Evolutionary conservation across 2,888 invertebrate species (phyloP).

Genomic region (Rhaphigaster nebulosa): DNA sequence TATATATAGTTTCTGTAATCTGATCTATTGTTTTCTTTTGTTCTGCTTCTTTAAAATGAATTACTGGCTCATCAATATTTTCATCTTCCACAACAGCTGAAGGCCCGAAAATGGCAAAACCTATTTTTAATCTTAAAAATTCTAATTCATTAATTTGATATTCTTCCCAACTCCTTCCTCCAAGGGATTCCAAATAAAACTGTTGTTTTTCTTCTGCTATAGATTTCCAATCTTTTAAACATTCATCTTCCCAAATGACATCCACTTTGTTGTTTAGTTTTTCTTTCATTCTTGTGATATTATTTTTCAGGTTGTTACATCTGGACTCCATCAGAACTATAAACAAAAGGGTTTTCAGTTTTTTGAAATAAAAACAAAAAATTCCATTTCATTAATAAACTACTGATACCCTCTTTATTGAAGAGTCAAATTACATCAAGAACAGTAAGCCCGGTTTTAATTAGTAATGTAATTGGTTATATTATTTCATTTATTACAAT

Average conservation of each 20-base stretch:
- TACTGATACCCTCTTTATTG: too few relatives aligned
- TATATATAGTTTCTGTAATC: slow-evolving; percentile 19
- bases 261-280: not conserved
- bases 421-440: too few relatives aligned
- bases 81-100: not conserved
- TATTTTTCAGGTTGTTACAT: not conserved
- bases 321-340: not conserved
- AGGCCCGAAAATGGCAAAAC: slow-evolving; percentile 49
- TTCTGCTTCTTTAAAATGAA: not conserved
- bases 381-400: too few relatives aligned
- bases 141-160: not conserved
- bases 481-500: too few relatives aligned
- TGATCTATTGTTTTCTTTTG: slow-evolving; percentile 26
- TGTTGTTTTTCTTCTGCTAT: slow-evolving; percentile 55
- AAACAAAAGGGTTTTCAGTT: not conserved
- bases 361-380: not conserved
- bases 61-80: not conserved
- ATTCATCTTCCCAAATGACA: not conserved
- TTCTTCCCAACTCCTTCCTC: slow-evolving; percentile 47
- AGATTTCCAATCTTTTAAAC: slow-evolving; percentile 44
- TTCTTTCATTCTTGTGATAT: not conserved
- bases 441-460: too few relatives aligned
- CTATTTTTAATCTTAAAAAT: slow-evolving; percentile 51
- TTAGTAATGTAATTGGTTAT: too few relatives aligned
- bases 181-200: slow-evolving; percentile 36